phyloP scores from a whole-genome alignment of 2,888 invertebrate species.

The Drosophila ezoana region DNA sequence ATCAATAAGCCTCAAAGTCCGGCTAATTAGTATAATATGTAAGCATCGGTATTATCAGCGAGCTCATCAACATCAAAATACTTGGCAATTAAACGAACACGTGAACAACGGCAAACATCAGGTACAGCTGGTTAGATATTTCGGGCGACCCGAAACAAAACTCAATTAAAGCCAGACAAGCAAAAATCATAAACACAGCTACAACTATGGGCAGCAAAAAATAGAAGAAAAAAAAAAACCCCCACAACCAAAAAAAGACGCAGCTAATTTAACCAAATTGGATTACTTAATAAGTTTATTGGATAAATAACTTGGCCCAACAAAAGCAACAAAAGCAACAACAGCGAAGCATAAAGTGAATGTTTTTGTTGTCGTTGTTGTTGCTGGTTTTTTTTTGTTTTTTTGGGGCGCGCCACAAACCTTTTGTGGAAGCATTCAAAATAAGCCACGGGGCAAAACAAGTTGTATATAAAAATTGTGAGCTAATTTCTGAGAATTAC shows the following conservation, averaged over 20 bases:
- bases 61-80: conserved; percentile 47
- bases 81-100: conserved; percentile 60
- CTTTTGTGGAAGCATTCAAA: conserved; percentile 76
- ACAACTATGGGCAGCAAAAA: conserved; percentile 30
- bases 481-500: conserved; percentile 82
- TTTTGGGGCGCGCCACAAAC: conserved; percentile 75
- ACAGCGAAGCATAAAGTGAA: conserved; percentile 53
- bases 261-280: conserved; percentile 83
- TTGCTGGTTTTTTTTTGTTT: conserved; percentile 18
- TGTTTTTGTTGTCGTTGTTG: conserved; percentile 46
- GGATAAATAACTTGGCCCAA: conserved; percentile 68
- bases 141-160: conserved; percentile 46
- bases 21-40: conserved; percentile 72
- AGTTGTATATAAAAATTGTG: conserved; percentile 77
- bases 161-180: conserved; percentile 69
- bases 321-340: conserved; percentile 45
- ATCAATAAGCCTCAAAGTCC: conserved; percentile 59
- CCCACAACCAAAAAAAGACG: conserved; percentile 55
- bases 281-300: conserved; percentile 84
- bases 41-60: conserved; percentile 31
- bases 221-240: conserved; percentile 10
- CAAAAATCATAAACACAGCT: conserved; percentile 26
- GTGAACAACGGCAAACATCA: conserved; percentile 40
- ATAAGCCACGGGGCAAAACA: conserved; percentile 68
- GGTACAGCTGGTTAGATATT: conserved; percentile 19